These are phyloP conservation scores for Crocodylus rhombifer DNA, from an alignment of 2,797 vertebrate genomes.

Conservation along the genomic window DNA sequence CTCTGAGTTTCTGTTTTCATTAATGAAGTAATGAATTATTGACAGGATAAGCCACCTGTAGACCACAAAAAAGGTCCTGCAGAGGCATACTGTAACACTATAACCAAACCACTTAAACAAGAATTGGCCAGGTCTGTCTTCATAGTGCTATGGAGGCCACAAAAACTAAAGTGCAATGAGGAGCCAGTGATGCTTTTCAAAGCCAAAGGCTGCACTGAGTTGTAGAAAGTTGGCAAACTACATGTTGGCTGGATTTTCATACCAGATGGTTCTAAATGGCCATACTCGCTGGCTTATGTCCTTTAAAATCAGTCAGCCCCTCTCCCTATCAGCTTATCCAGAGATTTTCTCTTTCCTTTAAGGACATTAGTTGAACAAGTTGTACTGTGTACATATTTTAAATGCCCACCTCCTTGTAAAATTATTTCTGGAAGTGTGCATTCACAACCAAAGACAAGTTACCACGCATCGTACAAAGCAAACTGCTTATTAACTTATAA, in stretches of 20 bases:
- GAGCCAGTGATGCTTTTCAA: neutral
- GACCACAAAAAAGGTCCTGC: neutral
- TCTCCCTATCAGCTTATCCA: neutral
- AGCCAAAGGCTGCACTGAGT: neutral
- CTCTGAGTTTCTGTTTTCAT: neutral
- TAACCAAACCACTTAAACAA: neutral
- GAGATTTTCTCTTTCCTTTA: neutral
- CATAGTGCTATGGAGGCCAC: neutral
- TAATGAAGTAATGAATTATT: too few species aligned
- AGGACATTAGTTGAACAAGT: neutral
- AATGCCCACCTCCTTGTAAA: neutral
- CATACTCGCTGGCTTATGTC: neutral
- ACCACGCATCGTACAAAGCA: neutral
- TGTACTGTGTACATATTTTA: neutral
- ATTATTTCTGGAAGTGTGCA: neutral
- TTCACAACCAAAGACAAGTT: neutral
- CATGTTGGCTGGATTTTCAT: conserved; percentile 4
- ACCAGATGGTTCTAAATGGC: neutral
- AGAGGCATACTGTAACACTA: accelerated
- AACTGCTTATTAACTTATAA: neutral
- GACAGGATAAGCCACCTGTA: accelerated
- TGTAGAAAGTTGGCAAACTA: neutral
- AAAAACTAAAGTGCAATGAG: neutral
- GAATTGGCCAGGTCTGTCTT: neutral
- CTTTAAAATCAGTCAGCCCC: neutral